Evolutionary conservation across 1,140 invertebrate species (phyloP).

Genomic region (Drosophila ercepeae): DNA sequence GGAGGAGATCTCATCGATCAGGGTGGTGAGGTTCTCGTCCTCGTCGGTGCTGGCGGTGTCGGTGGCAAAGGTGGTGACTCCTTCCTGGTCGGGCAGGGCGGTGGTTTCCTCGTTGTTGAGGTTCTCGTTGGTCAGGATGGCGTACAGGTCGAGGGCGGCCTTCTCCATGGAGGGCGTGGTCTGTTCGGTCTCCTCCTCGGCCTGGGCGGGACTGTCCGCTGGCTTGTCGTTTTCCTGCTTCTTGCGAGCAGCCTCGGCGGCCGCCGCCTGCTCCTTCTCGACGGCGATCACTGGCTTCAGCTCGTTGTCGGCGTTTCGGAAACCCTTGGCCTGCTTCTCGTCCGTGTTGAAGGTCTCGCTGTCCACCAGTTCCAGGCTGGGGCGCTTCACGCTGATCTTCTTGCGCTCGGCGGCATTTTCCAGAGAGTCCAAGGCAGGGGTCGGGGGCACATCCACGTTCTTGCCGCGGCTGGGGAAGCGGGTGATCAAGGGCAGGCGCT

Average conservation of each 20-base stretch:
- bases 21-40: slow-evolving; percentile 83
- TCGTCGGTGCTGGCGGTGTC: slow-evolving; percentile 82
- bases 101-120: slow-evolving; percentile 86
- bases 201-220: slow-evolving; percentile 46
- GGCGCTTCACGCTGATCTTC: slow-evolving; percentile 85
- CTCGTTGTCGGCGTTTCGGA: slow-evolving; percentile 73
- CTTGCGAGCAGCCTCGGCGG: slow-evolving; percentile 35
- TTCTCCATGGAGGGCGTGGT: slow-evolving; percentile 91
- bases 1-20: slow-evolving; percentile 66
- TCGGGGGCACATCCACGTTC: slow-evolving; percentile 70
- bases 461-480: slow-evolving; percentile 90
- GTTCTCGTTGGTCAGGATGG: slow-evolving; percentile 90
- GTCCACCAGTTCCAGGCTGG: slow-evolving; percentile 90
- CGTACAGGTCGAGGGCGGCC: slow-evolving; percentile 91
- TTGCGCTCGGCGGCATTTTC: slow-evolving; percentile 84
- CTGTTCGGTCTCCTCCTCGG: slow-evolving; percentile 84
- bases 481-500: slow-evolving; percentile 90
- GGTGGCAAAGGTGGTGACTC: slow-evolving; percentile 71
- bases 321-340: slow-evolving; percentile 84
- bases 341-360: slow-evolving; percentile 91
- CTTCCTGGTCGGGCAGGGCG: slow-evolving; percentile 16
- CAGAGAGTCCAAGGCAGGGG: slow-evolving; percentile 70
- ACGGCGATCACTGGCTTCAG: slow-evolving; percentile 70
- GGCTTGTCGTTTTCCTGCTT: slow-evolving; percentile 28
- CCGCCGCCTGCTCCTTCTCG: slow-evolving; percentile 58